Base-by-base conservation (phyloP, 2,113 vertebrate species). In the Cranoglanis bouderius region DNA sequence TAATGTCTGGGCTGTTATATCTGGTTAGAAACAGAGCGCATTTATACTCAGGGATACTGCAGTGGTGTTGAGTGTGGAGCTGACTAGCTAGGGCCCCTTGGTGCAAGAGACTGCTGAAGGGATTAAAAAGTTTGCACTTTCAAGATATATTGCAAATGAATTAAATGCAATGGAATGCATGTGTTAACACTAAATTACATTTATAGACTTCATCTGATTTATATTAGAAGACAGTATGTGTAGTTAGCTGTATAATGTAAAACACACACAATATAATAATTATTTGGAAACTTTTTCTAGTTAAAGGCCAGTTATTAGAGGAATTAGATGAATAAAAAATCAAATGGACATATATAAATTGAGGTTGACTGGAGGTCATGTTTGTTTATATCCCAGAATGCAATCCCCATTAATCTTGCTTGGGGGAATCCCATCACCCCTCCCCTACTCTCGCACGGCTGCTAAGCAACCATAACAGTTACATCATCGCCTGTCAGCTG, bases 401-500 rank as follows among this genome's bases (percentile, higher is more conserved):
- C 90, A 83, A 89, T 59, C 81, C 93, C 93, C 94, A 94, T 96
- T 94, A 91, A 92, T 95, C 95, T 94, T 95, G 94, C 81, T 35
- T 84, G 55, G 89, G 95, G 96, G 96, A 95, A 95, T 96, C 94
- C 96, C 86, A 38, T 53, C 86, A 82, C 46, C 14, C 40, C 75
- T 78, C 75, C 75, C 24, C 16, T 61, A 38, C 49, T 95, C 35
- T 67, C 67, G 53, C 87, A 92, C 89, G 93, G 95, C 92, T 93
- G 93, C 90, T n/a, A 90, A 93, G 95, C 95, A 96, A 85, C 85
- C 61, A 40, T 85, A 90, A 55, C 85, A 74, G 72, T 90, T 88
- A 90, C 91, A 88, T 90, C 88, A 90, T 97, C 96, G 96, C 95
- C 95, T 96, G 95, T 95, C 92, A 90, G 92, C 92, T 63, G 51